A percentile compares a stretch with the other conserved stretches of the same genome.
These are phyloP conservation scores for Rhinoraja longicauda DNA, from an alignment of 2,797 vertebrate species.

Conservation along the genomic window DNA sequence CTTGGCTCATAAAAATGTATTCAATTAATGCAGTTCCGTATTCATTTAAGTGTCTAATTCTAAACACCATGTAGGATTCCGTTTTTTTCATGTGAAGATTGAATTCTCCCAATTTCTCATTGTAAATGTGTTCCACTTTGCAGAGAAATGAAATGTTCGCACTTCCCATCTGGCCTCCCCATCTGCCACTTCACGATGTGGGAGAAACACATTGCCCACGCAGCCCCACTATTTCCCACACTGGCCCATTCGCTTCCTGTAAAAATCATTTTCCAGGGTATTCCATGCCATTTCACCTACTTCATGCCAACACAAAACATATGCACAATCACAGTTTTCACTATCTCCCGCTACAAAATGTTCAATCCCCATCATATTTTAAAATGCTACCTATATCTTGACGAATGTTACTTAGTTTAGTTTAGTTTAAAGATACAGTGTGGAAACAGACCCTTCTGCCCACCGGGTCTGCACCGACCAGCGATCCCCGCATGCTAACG, in stretches of 20 bases:
- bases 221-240: background rate
- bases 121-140: background rate
- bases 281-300: background rate
- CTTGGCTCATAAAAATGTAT: no score
- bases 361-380: background rate
- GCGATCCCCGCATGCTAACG: no score
- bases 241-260: conserved; percentile 1
- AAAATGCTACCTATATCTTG: background rate
- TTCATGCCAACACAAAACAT: background rate
- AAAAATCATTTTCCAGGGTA: background rate
- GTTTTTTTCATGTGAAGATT: background rate
- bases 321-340: background rate
- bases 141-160: background rate
- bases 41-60: background rate
- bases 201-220: background rate
- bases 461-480: no score
- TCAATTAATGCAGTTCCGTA: no score
- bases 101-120: background rate
- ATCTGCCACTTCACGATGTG: background rate
- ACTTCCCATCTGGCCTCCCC: conserved; percentile 23
- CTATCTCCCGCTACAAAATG: background rate
- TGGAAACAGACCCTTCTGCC: no score
- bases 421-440: no score
- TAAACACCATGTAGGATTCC: background rate
- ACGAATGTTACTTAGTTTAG: background rate